Base-by-base conservation (phyloP, 2,113 vertebrate genomes). In the Nestor notabilis region DNA sequence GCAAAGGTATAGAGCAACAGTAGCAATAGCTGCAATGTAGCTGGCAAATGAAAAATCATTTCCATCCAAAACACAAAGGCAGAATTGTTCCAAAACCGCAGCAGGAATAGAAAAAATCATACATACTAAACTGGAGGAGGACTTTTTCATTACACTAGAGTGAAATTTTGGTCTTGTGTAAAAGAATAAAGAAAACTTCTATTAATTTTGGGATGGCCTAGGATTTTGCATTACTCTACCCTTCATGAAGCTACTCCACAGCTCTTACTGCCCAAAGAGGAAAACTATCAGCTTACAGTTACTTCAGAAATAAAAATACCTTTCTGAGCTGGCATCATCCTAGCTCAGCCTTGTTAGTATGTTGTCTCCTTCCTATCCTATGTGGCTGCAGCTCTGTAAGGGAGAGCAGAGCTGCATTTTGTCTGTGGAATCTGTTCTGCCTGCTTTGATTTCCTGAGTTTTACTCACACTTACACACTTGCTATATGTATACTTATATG, bases 1-100 rank as follows among this genome's bases (percentile, higher is more conserved):
- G 64, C 21, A 70, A 74, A 83, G 21, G 9, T 80, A 24, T 20
- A 66, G 10, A 66, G 31, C 27, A 63, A 77, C 16, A 77, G 49
- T 13, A 89, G 10, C 10, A 72, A 50, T 39, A 93, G 37, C 27
- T 92, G 41, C 25, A 80, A 10, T 35, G 23, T 31, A 66, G 8
- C n/a, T 91, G 31, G 31, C 1, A 1, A 93, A 74, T 28, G 19
- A 43, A 44, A 82, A 83, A 18, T 52, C 4, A 53, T 88, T 90
- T 79, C 43, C 28, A 89, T 50, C 7, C 44, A 75, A 94, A 89
- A 64, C 17, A 29, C 29, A 50, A 75, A 41, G 17, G 24, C 88
- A 87, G 35, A 82, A 70, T 91, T 71, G 17, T 41, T 87, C 47
- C 65, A 94, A 89, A 94, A 10, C 63, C 44, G 66, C 53, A 91